Conservation (phyloP, 1,140 invertebrate genomes). For the Drosophila persimilis region DNA sequence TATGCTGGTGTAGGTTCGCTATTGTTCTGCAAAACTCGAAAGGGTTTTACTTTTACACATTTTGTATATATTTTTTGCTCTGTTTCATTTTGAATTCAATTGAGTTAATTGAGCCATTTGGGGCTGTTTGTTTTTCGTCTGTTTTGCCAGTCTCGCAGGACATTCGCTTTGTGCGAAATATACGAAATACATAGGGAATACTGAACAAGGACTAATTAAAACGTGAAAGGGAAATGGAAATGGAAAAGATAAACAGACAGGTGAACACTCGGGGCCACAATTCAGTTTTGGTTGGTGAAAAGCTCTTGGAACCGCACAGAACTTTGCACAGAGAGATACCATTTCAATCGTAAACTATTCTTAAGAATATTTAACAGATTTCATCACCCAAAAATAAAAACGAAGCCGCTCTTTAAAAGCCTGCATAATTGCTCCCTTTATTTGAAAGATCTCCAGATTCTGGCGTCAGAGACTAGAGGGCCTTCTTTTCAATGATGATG, state of each 20-base stretch:
- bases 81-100: constrained; percentile 38
- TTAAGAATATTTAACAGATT: too few relatives aligned
- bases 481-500: constrained; percentile 12
- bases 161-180: constrained; percentile 17
- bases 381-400: too few relatives aligned
- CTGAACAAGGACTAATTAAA: constrained; percentile 46
- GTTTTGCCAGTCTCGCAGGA: constrained; percentile 1
- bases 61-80: background rate
- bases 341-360: too few relatives aligned
- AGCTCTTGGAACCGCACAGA: too few relatives aligned
- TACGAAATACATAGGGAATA: constrained; percentile 15
- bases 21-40: constrained; percentile 28
- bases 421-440: too few relatives aligned
- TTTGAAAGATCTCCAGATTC: background rate
- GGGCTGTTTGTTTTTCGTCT: background rate
- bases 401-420: too few relatives aligned
- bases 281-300: too few relatives aligned
- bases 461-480: background rate
- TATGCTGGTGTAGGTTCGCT: background rate
- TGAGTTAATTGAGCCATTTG: constrained; percentile 62
- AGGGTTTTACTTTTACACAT: constrained; percentile 15
- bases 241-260: background rate
- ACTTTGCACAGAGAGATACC: too few relatives aligned
- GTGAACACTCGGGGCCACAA: too few relatives aligned
- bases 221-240: constrained; percentile 14